A percentile compares a stretch with the other conserved stretches of the same genome.
These are phyloP conservation scores for Callithrix jacchus DNA, from an alignment of 2,113 vertebrate genomes.

Conservation along the genomic window DNA sequence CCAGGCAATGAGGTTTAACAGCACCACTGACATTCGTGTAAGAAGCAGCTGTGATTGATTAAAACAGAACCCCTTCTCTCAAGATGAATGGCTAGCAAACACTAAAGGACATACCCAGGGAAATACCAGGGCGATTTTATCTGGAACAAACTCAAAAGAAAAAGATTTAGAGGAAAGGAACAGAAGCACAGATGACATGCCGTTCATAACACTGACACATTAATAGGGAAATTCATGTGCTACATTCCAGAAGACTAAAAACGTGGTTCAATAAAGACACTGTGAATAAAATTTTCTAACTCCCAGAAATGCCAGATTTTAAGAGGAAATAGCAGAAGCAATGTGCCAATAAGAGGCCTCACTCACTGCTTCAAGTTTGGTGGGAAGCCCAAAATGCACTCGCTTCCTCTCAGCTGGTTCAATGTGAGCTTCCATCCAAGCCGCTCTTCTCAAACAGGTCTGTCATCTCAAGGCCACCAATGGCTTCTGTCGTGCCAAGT, in stretches of 20 bases:
- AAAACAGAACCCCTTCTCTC: neutral
- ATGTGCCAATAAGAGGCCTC: accelerated
- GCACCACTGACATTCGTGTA: accelerated
- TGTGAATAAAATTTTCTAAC: neutral
- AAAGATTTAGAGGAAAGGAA: neutral
- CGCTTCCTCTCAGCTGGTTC: neutral
- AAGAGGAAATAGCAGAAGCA: neutral
- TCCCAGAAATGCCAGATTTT: neutral
- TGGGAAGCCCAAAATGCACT: neutral
- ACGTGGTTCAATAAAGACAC: neutral
- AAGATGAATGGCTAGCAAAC: neutral
- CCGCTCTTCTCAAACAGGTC: neutral
- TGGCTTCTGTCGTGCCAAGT: neutral
- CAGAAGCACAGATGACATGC: neutral
- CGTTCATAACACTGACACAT: neutral
- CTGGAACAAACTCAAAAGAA: neutral
- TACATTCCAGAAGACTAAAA: neutral
- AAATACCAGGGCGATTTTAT: neutral
- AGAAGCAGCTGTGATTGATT: neutral
- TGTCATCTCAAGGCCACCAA: neutral
- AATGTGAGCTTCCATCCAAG: neutral
- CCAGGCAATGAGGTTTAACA: neutral
- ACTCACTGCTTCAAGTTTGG: neutral
- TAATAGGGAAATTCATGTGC: neutral
- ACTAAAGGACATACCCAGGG: neutral